Conservation (phyloP, 2,888 invertebrate species). For the Acanthopleura granulata region DNA sequence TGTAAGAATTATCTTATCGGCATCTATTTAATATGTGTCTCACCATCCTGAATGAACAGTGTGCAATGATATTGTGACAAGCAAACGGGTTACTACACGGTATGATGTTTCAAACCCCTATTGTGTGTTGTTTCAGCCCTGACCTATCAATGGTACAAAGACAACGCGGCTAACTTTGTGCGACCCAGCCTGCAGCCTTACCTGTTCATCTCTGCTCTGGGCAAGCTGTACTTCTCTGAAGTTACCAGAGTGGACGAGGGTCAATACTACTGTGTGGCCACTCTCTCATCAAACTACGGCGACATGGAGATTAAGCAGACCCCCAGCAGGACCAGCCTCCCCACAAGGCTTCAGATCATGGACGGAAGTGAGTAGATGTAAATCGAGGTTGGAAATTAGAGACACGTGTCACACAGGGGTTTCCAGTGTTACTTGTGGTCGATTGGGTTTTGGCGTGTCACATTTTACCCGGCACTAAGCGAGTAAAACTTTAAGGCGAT, state of each 20-base stretch:
- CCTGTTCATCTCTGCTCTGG: conserved; percentile 94
- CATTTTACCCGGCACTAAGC: no score
- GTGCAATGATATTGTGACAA: no score
- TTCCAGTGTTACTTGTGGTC: no score
- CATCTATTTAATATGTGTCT: no score
- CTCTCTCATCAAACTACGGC: conserved; percentile 30
- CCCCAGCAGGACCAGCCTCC: conserved; percentile 52
- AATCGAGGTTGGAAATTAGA: background rate
- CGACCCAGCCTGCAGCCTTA: conserved; percentile 85
- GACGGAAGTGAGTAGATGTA: conserved; percentile 47
- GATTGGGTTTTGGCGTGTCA: no score
- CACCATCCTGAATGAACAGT: no score
- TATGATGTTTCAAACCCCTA: background rate
- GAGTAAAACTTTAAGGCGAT: no score
- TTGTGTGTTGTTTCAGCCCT: conserved; percentile 36
- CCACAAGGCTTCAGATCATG: conserved; percentile 50
- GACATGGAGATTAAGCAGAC: conserved; percentile 14
- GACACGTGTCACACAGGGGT: no score
- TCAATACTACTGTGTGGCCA: conserved; percentile 52
- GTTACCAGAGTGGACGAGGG: conserved; percentile 80
- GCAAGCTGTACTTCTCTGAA: conserved; percentile 93
- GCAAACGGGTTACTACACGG: no score
- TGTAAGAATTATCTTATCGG: no score
- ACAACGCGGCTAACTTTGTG: conserved; percentile 90
- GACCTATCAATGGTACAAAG: conserved; percentile 88